Percentiles rank a stretch among this genome's conserved stretches.
These are phyloP conservation scores for Dasyurus viverrinus DNA, from an alignment of 2,113 vertebrate species.

Conservation along the genomic window DNA sequence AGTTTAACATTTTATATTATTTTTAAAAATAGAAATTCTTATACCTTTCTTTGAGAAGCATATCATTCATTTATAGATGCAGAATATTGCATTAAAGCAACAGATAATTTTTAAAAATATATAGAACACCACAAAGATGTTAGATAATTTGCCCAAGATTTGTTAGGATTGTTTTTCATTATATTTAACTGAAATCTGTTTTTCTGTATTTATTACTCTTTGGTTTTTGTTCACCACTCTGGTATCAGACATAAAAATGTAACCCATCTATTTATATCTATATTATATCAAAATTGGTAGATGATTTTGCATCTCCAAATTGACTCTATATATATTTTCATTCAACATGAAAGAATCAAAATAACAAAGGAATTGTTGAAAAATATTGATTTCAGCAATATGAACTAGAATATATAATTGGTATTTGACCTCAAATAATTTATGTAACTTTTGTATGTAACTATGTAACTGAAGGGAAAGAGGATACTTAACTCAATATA, in stretches of 20 bases:
- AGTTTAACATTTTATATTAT: background rate
- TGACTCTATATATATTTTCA: background rate
- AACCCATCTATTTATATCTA: background rate
- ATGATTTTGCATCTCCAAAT: background rate
- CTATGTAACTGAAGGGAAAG: background rate
- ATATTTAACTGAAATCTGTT: background rate
- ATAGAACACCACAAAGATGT: background rate
- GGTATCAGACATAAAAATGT: background rate
- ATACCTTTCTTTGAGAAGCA: slow-evolving; percentile 21
- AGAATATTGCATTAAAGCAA: slow-evolving; percentile 12
- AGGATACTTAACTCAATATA: slow-evolving; percentile 6
- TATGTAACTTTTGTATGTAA: background rate
- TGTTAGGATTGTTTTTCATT: background rate
- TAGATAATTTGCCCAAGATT: background rate
- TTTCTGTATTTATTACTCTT: background rate
- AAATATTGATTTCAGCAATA: slow-evolving; percentile 14
- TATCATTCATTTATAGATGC: background rate
- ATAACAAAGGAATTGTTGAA: background rate
- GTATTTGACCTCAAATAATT: background rate
- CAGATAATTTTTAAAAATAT: slow-evolving; percentile 3
- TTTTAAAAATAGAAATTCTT: slow-evolving; percentile 9
- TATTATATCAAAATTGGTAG: background rate
- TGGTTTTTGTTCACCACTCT: background rate
- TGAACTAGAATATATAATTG: background rate
- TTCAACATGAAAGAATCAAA: background rate